These are phyloP conservation scores for Diprion similis DNA, from an alignment of 1,140 invertebrate species.

Conservation along the genomic window DNA sequence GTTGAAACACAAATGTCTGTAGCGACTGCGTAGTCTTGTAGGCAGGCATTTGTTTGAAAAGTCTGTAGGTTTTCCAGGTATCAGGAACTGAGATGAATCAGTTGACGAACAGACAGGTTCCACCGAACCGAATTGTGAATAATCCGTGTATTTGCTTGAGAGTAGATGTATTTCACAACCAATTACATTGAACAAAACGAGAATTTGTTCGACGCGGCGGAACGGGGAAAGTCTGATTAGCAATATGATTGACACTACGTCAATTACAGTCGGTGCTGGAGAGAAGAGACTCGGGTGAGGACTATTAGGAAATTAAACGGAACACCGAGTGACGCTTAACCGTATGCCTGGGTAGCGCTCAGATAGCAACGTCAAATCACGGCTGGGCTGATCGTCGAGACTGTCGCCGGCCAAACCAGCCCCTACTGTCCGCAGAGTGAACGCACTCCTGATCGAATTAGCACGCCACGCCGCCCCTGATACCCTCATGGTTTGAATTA, in stretches of 20 bases:
- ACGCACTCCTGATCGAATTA: constrained; percentile 61
- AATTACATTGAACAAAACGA: neutral
- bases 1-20: neutral
- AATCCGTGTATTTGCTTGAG: too few species aligned
- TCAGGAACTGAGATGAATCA: too few species aligned
- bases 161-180: neutral
- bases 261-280: neutral
- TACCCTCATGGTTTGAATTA: constrained; percentile 60
- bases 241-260: neutral
- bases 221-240: neutral
- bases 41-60: too few species aligned
- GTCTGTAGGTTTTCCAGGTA: too few species aligned
- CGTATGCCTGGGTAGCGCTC: constrained; percentile 50
- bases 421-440: constrained; percentile 34
- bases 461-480: constrained; percentile 55
- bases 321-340: constrained; percentile 24
- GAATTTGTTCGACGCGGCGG: neutral
- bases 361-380: constrained; percentile 57
- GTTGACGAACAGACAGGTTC: too few species aligned
- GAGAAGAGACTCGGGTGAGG: neutral
- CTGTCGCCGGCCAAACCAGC: neutral
- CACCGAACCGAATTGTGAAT: too few species aligned
- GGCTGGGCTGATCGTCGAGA: constrained; percentile 36
- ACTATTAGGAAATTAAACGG: constrained; percentile 8
- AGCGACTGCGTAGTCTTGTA: too few species aligned